phyloP scores from a whole-genome alignment of 2,113 vertebrate species.

The Crocuta crocuta region DNA sequence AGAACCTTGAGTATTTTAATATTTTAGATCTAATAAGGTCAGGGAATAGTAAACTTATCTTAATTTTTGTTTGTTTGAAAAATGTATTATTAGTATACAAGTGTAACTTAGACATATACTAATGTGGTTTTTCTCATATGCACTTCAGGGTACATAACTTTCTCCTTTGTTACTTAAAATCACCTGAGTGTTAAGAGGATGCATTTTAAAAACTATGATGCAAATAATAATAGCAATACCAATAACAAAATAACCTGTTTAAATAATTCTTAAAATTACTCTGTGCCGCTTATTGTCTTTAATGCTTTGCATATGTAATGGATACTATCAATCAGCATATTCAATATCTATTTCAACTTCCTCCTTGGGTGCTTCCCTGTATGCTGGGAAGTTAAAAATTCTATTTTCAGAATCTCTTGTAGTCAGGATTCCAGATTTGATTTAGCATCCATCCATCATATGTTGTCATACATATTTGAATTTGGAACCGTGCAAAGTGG shows the following conservation, averaged over 20 bases:
- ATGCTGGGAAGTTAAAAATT: background rate
- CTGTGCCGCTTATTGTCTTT: background rate
- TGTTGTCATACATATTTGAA: background rate
- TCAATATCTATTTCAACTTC: background rate
- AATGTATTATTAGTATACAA: background rate
- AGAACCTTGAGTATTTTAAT: background rate
- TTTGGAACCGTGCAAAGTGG: background rate
- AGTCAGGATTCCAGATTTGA: background rate
- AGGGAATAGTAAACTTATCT: background rate
- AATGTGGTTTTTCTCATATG: background rate
- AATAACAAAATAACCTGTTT: background rate
- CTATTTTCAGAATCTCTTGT: background rate
- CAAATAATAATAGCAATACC: background rate
- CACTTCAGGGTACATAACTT: background rate
- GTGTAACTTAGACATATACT: background rate
- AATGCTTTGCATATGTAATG: background rate
- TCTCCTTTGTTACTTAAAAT: background rate
- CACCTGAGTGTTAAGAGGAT: background rate
- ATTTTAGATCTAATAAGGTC: background rate
- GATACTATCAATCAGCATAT: background rate
- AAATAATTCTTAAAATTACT: background rate
- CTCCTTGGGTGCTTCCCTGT: background rate
- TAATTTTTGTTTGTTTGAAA: background rate
- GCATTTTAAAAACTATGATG: background rate
- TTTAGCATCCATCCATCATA: background rate